Base-by-base conservation (phyloP, 2,797 vertebrate genomes). In the Luscinia megarhynchos region DNA sequence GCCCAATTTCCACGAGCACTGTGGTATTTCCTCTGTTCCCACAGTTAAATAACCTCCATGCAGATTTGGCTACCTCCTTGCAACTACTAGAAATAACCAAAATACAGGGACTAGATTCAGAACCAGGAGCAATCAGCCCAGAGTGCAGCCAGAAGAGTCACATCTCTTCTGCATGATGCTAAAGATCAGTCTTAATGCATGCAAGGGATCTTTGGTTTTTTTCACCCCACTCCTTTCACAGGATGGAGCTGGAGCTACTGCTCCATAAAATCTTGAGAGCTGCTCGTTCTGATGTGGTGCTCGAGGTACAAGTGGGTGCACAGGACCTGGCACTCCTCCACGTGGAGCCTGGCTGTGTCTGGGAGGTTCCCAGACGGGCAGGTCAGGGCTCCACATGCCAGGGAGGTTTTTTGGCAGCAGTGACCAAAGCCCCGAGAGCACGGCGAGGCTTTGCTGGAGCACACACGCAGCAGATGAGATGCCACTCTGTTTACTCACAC, bases 401-500 rank as follows among this genome's bases (percentile, higher is more conserved):
- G 34, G 48, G 73, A 48, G 7, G 13, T 82, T 87, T 89, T 50
- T 51, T 72, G 34, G 89, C 77, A 67, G 34, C 80, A 46, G 36
- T 24, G 70, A 68, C 89, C 7, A 1, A 48, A 82, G 74, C 82
- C 36, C 22, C 0, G 1, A 24, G 85, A 59, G 34, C 55, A 20
- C 1, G 0, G 57, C 12, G 13, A 4, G 2, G 68, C 70, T 93
- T 83, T 8, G 2, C 38, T 41, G 86, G 79, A 83, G 88, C 27
- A 4, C 85, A 68, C 23, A 15, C 78, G 22, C 32, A 81, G 82
- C 93, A 96, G 95, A 94, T 68, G 94, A 95, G 94, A 84, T 96
- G 96, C 91, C 95, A 51, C 84, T 96, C 69, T 95, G 93, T 97
- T 97, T 96, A 57, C 93, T 96, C 87, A 76, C 87, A 92, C 46